Percentiles rank a stretch among this genome's conserved stretches.
phyloP scores from a whole-genome alignment of 2,888 invertebrate genomes.

The Nasonia oneida region DNA sequence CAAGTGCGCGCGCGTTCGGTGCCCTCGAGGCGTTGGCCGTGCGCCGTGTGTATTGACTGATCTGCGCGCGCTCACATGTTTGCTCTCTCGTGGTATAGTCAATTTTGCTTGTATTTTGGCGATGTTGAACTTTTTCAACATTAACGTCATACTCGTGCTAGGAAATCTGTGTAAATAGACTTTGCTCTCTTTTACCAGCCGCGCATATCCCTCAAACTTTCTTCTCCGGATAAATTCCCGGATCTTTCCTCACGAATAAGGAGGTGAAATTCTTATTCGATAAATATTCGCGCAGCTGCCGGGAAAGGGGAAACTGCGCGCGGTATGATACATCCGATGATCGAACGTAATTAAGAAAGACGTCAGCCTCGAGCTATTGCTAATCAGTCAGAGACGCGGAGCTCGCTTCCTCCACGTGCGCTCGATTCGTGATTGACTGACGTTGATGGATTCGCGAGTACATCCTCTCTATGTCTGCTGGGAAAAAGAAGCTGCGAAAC shows the following conservation, averaged over 20 bases:
- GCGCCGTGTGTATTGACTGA: neutral
- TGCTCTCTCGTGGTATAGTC: neutral
- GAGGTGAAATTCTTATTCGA: neutral
- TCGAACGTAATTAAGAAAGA: neutral
- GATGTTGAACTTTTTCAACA: neutral
- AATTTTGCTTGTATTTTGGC: neutral
- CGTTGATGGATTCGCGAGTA: neutral
- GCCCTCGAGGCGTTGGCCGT: slow-evolving; percentile 11
- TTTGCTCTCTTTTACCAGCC: slow-evolving; percentile 3
- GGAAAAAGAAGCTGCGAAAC: neutral
- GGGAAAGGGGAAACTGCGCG: neutral
- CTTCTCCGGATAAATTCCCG: neutral
- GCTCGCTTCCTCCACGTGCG: neutral
- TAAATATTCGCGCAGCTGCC: neutral
- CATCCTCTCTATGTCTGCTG: neutral
- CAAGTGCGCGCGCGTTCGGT: neutral
- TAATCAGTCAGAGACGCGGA: neutral
- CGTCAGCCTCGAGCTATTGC: neutral
- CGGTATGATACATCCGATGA: neutral
- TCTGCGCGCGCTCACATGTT: neutral
- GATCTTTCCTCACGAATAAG: slow-evolving; percentile 7
- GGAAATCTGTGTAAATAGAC: neutral
- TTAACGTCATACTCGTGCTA: neutral
- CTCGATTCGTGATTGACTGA: slow-evolving; percentile 1
- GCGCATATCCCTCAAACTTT: slow-evolving; percentile 13